Evolutionary conservation across 2,797 vertebrate species (phyloP), one percentile per base, ranked within the genome.

Genomic region (Petrocephalus sullivani): DNA sequence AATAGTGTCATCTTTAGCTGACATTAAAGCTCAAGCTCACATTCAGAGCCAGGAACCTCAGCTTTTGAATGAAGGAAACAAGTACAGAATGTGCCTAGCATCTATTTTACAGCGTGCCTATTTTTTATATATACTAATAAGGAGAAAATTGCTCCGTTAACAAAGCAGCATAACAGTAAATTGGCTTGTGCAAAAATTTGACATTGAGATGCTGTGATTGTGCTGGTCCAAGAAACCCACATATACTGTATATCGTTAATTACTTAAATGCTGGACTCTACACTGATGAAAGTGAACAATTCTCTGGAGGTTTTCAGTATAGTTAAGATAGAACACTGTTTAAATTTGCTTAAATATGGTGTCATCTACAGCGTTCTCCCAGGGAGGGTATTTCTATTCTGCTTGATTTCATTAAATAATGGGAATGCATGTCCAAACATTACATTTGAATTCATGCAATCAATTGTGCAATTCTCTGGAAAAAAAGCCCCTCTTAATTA

Each of bases 231-330:
- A 71, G 67, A 81, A 49, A 81, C 19, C 7, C 75, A 49, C 0
- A 3, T 41, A 49, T 46, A 28, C 28, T 28, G 28, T 28, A 28
- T 81, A 81, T 81, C n/a, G 46, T 46, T 49, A 49, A 81, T 41
- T 10, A n/a, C 19, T 81, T 46, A 46, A 81, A 21, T 49, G 8
- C 8, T 81, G 85, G 86, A 90, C 75, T 89, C 85, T 87, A 89
- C 64, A 75, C 49, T 12, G 10, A 51, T 56, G 67, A 88, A 91
- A 87, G 90, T 89, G 86, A n/a, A 60, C 85, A 21, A n/a, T 58
- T 86, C 85, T 19, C 60, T 58, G 21, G 41, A 53, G n/a, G 51
- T 23, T 84, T 84, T 56, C 82, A 53, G 9, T 84, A 23, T 84
- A 23, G 41, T 84, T 23, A 84, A 84, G 53, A 53, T 28, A 84